Percentiles rank a stretch among this genome's conserved stretches.
Conservation (phyloP, 2,888 invertebrate genomes). For the Drosophila formosana region DNA sequence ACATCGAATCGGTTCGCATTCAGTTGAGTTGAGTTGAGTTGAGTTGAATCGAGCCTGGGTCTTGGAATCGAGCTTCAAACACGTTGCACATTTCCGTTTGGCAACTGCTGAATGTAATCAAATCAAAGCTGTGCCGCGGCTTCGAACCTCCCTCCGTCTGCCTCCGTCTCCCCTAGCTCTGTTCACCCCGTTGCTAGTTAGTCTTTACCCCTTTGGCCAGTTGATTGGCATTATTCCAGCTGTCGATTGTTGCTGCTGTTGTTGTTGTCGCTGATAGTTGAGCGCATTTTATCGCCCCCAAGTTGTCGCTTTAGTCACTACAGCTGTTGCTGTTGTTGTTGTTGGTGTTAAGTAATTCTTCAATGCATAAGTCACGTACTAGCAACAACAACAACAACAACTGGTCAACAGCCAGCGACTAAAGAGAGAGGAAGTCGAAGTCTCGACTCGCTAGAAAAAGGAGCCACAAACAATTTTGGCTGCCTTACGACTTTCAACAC, state of each 20-base stretch:
- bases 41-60: constrained; percentile 19
- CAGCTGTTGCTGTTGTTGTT: constrained; percentile 24
- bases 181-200: constrained; percentile 14
- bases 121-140: constrained; percentile 55
- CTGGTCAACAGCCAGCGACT: constrained; percentile 22
- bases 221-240: constrained; percentile 57
- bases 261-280: constrained; percentile 31
- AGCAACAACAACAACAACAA: constrained; percentile 37
- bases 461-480: constrained; percentile 30
- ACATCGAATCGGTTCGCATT: constrained; percentile 18
- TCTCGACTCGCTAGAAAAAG: constrained; percentile 12
- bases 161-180: too few relatives aligned
- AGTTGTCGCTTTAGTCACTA: constrained; percentile 35
- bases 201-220: constrained; percentile 2
- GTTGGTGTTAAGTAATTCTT: constrained; percentile 66
- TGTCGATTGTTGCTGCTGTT: constrained; percentile 15
- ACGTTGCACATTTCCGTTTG: constrained; percentile 67
- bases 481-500: constrained; percentile 21
- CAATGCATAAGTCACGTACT: constrained; percentile 72
- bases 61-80: constrained; percentile 41
- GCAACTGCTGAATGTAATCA: constrained; percentile 39
- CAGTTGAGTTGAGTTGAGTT: constrained; percentile 1
- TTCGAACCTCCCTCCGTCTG: neutral
- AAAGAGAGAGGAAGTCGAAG: constrained; percentile 3
- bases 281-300: constrained; percentile 47